These are phyloP conservation scores for Indicator maculatus DNA, from an alignment of 2,113 vertebrate genomes.

Conservation along the genomic window DNA sequence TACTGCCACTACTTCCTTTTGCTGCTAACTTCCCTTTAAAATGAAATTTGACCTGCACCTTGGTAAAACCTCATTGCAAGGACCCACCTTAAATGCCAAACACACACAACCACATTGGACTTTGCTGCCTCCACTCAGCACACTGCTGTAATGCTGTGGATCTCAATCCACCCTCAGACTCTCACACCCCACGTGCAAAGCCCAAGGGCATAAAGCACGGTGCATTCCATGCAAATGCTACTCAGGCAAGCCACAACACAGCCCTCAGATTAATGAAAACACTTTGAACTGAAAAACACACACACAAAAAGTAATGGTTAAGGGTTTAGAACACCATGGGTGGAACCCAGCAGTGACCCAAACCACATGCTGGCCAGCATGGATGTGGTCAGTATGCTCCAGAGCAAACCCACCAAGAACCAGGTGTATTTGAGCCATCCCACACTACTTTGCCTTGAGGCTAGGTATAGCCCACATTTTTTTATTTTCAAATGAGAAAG, in stretches of 20 bases:
- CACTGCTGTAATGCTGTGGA: neutral
- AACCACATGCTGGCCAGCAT: rapidly evolving
- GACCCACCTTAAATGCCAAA: neutral
- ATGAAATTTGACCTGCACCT: neutral
- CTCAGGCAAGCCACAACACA: neutral
- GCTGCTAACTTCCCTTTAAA: neutral
- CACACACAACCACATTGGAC: rapidly evolving
- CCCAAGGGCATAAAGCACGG: neutral
- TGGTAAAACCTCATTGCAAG: neutral
- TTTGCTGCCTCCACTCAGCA: neutral
- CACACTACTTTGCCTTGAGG: neutral
- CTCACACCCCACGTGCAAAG: neutral
- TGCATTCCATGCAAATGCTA: neutral
- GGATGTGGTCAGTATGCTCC: neutral
- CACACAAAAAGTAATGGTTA: neutral
- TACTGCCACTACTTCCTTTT: neutral
- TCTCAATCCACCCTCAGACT: neutral
- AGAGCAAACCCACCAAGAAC: neutral
- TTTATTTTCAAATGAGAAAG: neutral
- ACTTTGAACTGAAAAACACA: neutral
- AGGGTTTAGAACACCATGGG: rapidly evolving
- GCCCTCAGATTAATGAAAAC: neutral
- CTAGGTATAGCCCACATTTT: neutral
- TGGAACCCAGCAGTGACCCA: neutral
- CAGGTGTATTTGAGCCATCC: neutral